Evolutionary conservation across 2,113 vertebrate genomes (phyloP), one percentile per base, ranked within the genome.

Genomic region (Antigone vipio): DNA sequence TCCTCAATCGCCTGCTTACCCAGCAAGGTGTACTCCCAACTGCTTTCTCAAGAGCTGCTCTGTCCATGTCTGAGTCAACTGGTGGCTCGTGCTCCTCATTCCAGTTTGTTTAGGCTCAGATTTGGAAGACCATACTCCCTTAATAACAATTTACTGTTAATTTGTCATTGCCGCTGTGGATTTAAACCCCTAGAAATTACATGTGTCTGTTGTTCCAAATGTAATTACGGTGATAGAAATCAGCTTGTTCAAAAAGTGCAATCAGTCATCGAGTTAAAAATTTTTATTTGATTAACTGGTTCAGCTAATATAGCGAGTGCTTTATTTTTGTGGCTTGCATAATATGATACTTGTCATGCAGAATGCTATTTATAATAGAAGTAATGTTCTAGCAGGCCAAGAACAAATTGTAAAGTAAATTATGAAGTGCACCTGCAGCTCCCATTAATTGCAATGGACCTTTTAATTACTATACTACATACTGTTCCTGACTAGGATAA

Each of bases 341-440:
- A 85, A 64, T 91, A 72, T 52, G 60, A 75, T 49, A 49, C 27
- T 72, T 89, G 93, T 88, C 58, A 32, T 60, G 27, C 47, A 56
- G 44, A 49, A 9, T 88, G 49, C 87, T 75, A 79, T 91, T 95
- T 81, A 58, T 81, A 90, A 64, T 52, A 67, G 72, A 92, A 67
- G 20, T 67, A 74, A 49, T 67, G 9, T 88, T 94, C 60, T 88
- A 86, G 23, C 21, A 67, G 83, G 27, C 49, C 30, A 68, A 86
- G 64, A 96, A 53, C 24, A 78, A 88, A 86, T 52, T 78, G 23
- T 86, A 40, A 95, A 89, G 38, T 77, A 90, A 88, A 77, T 92
- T 62, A 60, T 35, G 38, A 79, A 75, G 30, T 62, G 20, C 32
- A 92, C 45, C 45, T 94, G 32, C 59, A 71, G 64, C 13, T 86